Base-by-base conservation (phyloP, 1,140 invertebrate genomes). In the Anoplophora glabripennis region DNA sequence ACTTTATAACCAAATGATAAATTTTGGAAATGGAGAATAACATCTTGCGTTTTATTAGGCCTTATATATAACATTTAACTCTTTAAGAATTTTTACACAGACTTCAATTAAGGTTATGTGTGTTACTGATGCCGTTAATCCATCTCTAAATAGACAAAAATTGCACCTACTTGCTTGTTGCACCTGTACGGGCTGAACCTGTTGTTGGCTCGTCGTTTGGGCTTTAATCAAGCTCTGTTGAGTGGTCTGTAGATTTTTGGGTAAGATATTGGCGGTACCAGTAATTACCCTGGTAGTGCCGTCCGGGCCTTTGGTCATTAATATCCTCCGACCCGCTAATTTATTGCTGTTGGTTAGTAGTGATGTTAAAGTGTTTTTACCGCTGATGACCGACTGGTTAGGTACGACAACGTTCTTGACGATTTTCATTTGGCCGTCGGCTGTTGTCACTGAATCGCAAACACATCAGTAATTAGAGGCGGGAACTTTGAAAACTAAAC, bases 241-340 rank as follows among this genome's bases (percentile, higher is more conserved):
- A 40, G 53, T 66, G 11, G 53, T 64, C 9, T 36, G 47, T 11
- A 59, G 45, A 18, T 9, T 72, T 69, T 83, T 84, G 0, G 81
- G 79, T 28, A 82, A 69, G 65, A 84, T 79, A 70, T 76, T 82
- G 4, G 80, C 76, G 15, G 80, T 77, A 14, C 79, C 80, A 3
- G 86, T 80, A 44, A 92, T 83, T 7, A 92, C 84, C 63, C 88
- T 79, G 0, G 89, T 89, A 3, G 87, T 87, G 17, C 89, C 89
- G 75, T 92, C 89, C 1, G 86, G 79, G 51, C 86, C 86, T 78
- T 91, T 91, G 0, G 90, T 89, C 84, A 92, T 91, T 42, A 89
- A 88, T 60, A 90, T 89, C 68, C 88, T 77, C 61, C 87, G 78
- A 11, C 85, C 85, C 21, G 87, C 80, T 35, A 88, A 81, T 35